phyloP scores from a whole-genome alignment of 2,888 invertebrate genomes.

The Brenthis daphne region DNA sequence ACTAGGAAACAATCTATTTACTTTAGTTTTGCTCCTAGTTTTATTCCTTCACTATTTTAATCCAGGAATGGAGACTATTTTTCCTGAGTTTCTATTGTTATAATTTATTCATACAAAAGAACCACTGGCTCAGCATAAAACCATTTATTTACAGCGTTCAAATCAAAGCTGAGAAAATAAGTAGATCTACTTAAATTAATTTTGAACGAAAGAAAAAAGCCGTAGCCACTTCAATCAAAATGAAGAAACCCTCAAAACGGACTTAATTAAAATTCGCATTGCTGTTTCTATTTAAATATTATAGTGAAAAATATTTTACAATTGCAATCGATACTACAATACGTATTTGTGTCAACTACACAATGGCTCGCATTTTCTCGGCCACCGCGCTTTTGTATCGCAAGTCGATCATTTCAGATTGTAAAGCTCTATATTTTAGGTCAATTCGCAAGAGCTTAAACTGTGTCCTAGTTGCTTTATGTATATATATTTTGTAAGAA shows the following conservation, averaged over 20 bases:
- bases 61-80: too few relatives aligned
- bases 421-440: constrained; percentile 13
- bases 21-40: too few relatives aligned
- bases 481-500: too few relatives aligned
- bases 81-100: background rate
- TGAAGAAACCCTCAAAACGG: too few relatives aligned
- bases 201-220: too few relatives aligned
- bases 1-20: too few relatives aligned
- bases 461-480: background rate
- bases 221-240: too few relatives aligned
- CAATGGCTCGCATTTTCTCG: constrained; percentile 22
- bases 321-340: constrained; percentile 4
- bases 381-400: constrained; percentile 14
- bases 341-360: constrained; percentile 22
- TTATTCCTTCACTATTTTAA: too few relatives aligned
- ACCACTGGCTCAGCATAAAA: background rate
- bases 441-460: constrained; percentile 1
- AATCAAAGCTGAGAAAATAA: too few relatives aligned
- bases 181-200: too few relatives aligned
- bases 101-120: constrained; percentile 1
- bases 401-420: constrained; percentile 21
- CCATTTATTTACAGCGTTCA: background rate
- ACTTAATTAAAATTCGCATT: background rate
- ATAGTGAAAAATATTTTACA: constrained; percentile 2
- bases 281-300: background rate